A percentile compares a stretch with the other conserved stretches of the same genome.
phyloP scores from a whole-genome alignment of 2,797 vertebrate genomes.

The Setipinna tenuifilis region DNA sequence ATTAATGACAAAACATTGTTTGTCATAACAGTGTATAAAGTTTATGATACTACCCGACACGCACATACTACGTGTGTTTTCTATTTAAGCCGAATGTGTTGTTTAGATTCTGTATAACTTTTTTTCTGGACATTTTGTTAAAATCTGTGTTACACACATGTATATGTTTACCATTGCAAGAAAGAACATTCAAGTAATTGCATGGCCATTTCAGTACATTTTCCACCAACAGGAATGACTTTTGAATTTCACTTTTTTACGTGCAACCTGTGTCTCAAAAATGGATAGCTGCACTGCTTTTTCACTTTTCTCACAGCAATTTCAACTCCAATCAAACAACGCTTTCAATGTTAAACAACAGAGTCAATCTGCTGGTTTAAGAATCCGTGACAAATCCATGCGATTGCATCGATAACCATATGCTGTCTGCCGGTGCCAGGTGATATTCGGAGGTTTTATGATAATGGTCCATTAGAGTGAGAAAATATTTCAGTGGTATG shows the following conservation, averaged over 20 bases:
- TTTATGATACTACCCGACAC: no score
- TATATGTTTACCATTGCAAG: neutral
- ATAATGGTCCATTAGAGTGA: slow-evolving; percentile 8
- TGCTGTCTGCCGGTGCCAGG: neutral
- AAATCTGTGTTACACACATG: neutral
- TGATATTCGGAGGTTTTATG: slow-evolving; percentile 7
- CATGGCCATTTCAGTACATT: neutral
- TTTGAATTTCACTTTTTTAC: no score
- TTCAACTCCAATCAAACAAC: neutral
- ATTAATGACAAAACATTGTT: slow-evolving; percentile 16
- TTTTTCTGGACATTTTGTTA: neutral
- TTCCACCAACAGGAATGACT: neutral
- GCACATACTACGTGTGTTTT: neutral
- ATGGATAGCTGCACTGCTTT: neutral
- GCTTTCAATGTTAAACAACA: neutral
- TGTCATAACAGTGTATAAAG: neutral
- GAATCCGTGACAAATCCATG: neutral
- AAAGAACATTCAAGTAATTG: neutral
- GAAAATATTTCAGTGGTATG: slow-evolving; percentile 15
- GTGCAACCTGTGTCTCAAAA: neutral
- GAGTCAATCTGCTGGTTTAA: neutral
- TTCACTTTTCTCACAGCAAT: neutral
- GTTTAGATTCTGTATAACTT: neutral
- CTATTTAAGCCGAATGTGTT: neutral
- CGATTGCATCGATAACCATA: neutral